These are phyloP conservation scores for Sinocyclocheilus anshuiensis DNA, from an alignment of 2,113 vertebrate genomes.

Conservation along the genomic window DNA sequence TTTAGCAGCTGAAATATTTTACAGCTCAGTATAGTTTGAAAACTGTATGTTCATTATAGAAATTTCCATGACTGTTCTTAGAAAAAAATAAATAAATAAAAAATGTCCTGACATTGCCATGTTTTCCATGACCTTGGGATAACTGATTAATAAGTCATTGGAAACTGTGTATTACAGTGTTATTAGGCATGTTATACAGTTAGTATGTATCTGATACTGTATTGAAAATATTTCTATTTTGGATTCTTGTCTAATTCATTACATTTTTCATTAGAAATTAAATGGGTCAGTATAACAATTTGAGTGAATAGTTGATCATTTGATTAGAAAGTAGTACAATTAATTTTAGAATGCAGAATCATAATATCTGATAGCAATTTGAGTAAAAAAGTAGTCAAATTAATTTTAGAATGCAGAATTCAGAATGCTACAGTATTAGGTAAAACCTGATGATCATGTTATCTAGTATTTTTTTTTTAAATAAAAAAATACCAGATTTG, in stretches of 20 bases:
- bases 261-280: not conserved
- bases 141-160: not conserved
- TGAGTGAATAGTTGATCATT: not conserved
- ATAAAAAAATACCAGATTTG: not conserved
- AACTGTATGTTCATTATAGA: no score
- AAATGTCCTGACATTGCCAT: not conserved
- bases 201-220: no score
- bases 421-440: not conserved
- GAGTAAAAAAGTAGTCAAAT: no score
- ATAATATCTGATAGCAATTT: no score
- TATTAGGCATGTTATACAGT: no score
- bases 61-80: no score
- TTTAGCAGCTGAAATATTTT: no score
- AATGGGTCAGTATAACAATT: not conserved
- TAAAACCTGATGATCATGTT: not conserved
- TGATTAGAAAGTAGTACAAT: no score
- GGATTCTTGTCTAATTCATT: not conserved
- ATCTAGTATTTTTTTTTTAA: not conserved
- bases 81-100: not conserved
- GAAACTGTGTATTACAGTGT: not conserved
- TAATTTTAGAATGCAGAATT: no score
- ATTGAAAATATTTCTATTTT: not conserved
- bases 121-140: not conserved
- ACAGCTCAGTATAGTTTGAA: no score
- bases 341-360: no score